Conservation (phyloP, 2,797 vertebrate genomes). For the Pangasius sanitwongsei region DNA sequence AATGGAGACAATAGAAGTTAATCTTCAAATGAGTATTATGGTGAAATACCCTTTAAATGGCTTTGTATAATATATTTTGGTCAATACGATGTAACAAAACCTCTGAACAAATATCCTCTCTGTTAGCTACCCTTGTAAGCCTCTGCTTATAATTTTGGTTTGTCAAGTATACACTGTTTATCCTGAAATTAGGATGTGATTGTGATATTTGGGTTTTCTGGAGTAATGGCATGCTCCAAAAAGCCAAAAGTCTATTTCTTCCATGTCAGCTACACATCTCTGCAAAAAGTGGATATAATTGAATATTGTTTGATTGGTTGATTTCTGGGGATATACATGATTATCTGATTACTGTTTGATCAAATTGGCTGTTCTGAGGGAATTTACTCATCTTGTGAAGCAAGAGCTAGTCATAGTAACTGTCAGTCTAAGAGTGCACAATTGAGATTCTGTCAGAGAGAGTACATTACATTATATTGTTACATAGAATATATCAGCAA, state of each 20-base stretch:
- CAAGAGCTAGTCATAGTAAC: background rate
- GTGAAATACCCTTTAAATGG: background rate
- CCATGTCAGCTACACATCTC: background rate
- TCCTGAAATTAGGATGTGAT: background rate
- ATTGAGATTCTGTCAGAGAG: background rate
- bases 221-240: conserved; percentile 10
- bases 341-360: background rate
- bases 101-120: background rate
- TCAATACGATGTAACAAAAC: background rate
- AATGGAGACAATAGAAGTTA: conserved; percentile 14
- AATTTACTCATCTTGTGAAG: background rate
- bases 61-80: background rate
- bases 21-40: background rate
- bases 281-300: background rate
- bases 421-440: background rate
- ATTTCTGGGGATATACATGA: background rate
- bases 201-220: conserved; percentile 24
- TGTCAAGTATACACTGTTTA: background rate
- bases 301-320: background rate
- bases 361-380: background rate
- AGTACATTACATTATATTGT: background rate
- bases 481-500: background rate
- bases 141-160: background rate
- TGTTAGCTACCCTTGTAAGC: background rate
- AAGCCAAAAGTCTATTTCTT: background rate